Evolutionary conservation across 2,113 vertebrate genomes (phyloP), one percentile per base, ranked within the genome.

Genomic region (Rhinoderma darwinii): DNA sequence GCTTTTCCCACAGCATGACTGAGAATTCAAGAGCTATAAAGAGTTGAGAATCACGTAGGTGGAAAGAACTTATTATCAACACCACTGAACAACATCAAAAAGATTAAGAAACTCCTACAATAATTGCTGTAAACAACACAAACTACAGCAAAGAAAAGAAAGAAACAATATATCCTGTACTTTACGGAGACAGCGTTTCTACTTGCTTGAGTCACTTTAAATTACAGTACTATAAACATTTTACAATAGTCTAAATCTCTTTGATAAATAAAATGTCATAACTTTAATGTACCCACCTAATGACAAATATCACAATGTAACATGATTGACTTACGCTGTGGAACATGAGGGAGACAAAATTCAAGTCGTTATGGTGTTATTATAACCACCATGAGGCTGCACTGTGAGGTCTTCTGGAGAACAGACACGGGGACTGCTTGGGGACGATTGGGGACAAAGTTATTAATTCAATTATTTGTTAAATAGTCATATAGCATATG

Each of bases 1-100:
- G 74, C 63, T 27, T 86, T 79, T 30, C 27, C 61, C 61, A 51
- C 84, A 41, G 75, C 74, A 15, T 79, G 61, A 79, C 75, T 86
- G 74, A 70, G 73, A 86, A 79, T 68, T 86, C 43, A 79, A 86
- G 84, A 79, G 75, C 59, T 86, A 78, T 80, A 50, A 86, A 79
- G 61, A 80, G 75, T 70, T 79, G 84, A 79, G 78, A 86, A 86
- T 86, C 75, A 86, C 61, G 84, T 86, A 86, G 84, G 84, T 86
- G 84, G 84, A 86, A 86, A 86, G 76, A 86, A 86, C 75, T 79
- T 79, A 85, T 77, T 76, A 70, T 79, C 75, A 86, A 79, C 84
- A 51, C 44, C 84, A 72, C 30, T 80, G 84, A 86, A 86, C 84
- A 86, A 79, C 84, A 86, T 80, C 84, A 86, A 86, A 86, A 86